A percentile compares a stretch with the other conserved stretches of the same genome.
Conservation (phyloP, 2,797 vertebrate genomes). For the Sciurus vulgaris region DNA sequence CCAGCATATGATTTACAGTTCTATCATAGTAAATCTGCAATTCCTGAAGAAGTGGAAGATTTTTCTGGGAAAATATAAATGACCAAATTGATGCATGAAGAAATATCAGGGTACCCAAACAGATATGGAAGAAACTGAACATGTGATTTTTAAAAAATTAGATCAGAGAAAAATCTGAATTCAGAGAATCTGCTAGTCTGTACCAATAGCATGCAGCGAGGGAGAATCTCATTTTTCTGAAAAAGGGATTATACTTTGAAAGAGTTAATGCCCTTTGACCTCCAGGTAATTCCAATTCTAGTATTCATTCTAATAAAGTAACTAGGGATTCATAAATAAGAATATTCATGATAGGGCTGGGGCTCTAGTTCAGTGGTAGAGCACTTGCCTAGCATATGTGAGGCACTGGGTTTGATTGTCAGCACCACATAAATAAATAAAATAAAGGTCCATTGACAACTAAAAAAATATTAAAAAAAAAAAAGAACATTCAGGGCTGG, state of each 20-base stretch:
- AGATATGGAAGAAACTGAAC: background rate
- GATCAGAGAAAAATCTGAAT: constrained; percentile 37
- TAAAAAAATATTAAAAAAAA: no score
- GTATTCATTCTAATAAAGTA: background rate
- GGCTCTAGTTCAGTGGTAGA: no score
- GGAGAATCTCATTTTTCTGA: background rate
- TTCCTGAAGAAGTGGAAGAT: constrained; percentile 23
- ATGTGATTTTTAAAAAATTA: constrained; percentile 32
- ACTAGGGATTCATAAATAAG: background rate
- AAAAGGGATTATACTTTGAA: background rate
- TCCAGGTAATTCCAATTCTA: background rate
- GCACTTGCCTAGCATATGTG: no score
- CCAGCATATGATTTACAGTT: background rate
- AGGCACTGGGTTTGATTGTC: no score
- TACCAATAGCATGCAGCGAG: background rate
- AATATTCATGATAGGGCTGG: background rate
- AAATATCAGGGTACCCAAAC: constrained; percentile 1
- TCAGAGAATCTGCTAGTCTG: constrained; percentile 18
- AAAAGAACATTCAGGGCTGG: background rate
- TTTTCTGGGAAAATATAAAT: constrained; percentile 42
- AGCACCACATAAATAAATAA: no score
- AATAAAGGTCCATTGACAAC: no score
- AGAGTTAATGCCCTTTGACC: background rate
- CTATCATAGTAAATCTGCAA: background rate
- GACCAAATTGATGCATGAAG: background rate